Evolutionary conservation across 2,113 vertebrate genomes (phyloP).

Genomic region (Mola mola): DNA sequence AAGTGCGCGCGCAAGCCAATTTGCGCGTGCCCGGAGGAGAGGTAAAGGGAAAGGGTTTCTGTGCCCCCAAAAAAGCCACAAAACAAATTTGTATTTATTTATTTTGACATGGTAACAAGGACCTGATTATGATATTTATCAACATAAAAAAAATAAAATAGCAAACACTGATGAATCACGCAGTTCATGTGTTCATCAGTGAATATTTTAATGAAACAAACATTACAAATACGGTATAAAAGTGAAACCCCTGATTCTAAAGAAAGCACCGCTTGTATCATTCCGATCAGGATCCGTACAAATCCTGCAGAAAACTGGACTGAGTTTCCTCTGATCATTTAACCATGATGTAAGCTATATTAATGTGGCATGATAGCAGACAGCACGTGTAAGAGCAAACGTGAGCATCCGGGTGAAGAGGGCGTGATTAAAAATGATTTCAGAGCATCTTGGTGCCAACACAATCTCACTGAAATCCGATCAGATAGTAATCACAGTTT

Average conservation of each 20-base stretch:
- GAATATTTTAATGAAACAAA: background rate
- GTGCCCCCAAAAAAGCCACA: no score
- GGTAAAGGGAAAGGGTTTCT: no score
- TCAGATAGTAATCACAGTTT: constrained; percentile 50
- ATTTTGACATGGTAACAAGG: no score
- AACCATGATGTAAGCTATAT: constrained; percentile 10
- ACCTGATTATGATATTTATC: no score
- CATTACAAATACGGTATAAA: constrained; percentile 10
- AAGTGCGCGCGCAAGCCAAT: constrained; percentile 52
- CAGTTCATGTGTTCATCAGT: no score
- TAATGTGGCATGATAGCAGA: constrained; percentile 3
- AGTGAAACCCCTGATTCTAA: no score
- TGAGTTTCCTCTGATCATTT: background rate
- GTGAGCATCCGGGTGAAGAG: constrained; percentile 11
- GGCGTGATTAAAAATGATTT: constrained; percentile 11
- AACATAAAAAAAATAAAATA: no score
- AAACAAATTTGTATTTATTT: no score
- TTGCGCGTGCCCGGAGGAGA: constrained; percentile 71
- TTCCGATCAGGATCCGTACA: background rate
- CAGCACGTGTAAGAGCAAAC: background rate
- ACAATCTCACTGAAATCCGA: constrained; percentile 25
- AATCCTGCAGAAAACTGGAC: constrained; percentile 1
- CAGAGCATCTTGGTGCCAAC: constrained; percentile 3
- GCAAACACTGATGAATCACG: no score
- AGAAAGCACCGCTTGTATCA: background rate